Evolutionary conservation across 2,797 vertebrate genomes (phyloP), one percentile per base, ranked within the genome.

Genomic region (Cryptoblepharus egeriae): DNA sequence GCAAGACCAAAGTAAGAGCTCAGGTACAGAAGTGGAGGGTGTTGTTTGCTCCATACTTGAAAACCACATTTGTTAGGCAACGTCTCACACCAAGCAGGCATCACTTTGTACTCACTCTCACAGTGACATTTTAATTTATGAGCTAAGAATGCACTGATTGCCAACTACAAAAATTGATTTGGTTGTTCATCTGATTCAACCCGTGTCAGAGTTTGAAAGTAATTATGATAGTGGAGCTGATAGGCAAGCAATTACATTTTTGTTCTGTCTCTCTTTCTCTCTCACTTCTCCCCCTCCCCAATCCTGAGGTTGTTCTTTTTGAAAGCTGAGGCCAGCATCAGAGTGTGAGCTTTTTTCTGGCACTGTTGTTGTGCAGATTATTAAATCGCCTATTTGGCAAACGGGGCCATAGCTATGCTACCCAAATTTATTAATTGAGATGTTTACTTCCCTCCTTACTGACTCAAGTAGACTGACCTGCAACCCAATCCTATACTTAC

Each of bases 121-220:
- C 37, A 79, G 83, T 94, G 95, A 96, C 95, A 94, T 94, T 96
- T 96, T 95, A 94, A 95, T 96, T 95, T 95, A 94, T 89, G 90
- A 93, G 86, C 88, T 88, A 92, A 88, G 91, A 94, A 93, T 86
- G 78, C 85, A 87, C 85, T 92, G 92, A 93, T 93, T 87, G 74
- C 92, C 92, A 90, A 92, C 90, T 95, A 89, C 90, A 95, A 84
- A 95, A 95, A 94, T 92, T 94, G 94, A 95, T 94, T 95, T 91
- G 78, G 85, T 90, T 94, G 93, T 95, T 95, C 95, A 93, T 95
- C 94, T 94, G 94, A 95, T 94, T 95, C 94, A 93, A 91, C 85
- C 88, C 86, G 80, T 95, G 94, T 95, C 92, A 95, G 92, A 93
- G 91, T 95, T 92, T 90, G 91, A 94, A 95, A 95, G 94, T 93